Base-by-base conservation (phyloP, 2,888 invertebrate genomes). In the Mythimna loreyi region DNA sequence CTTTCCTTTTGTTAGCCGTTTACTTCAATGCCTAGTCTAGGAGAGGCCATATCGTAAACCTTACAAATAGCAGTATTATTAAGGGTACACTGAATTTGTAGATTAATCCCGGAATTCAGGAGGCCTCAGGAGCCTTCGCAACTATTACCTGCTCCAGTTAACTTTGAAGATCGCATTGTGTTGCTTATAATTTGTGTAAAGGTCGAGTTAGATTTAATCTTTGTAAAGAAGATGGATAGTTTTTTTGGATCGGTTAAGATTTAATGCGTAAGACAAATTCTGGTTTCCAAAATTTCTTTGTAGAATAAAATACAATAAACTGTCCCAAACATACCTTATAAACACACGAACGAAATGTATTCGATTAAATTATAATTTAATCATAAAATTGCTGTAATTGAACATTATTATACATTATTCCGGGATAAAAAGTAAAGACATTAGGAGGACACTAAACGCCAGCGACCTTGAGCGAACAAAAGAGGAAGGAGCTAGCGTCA, bases 11-110 rank as follows among this genome's bases (percentile, higher is more conserved):
- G 72, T 75, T 43, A 72, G 33, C 43, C 1, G 36, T 67, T 71
- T 25, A 45, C 72, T 76, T 64, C 71, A 77, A 77, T 73, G 52
- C 75, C 75, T 81, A 71, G 64, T 21, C 70, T 73, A 66, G 47
- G 59, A 28, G 50, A 56, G 59, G 63, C 69, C 69, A 58, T 72
- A 75, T 69, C 76, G 68, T 82, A 82, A 83, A 86, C 77, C 81
- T 80, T 81, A 86, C 83, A 85, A 86, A 87, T 89, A 86, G 84
- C 75, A 67, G 74, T 84, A 89, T 90, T 89, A 91, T 87, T 76
- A 86, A 89, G 85, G 89, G 90, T 88, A 87, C 82, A 86, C 67
- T 86, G 87, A 86, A 85, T 84, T 83, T 82, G 70, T 68, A 83
- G 85, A 88, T 89, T 86, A 88, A 87, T 85, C 81, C 78, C 61